Evolutionary conservation across 2,888 invertebrate genomes (phyloP).

Genomic region (Agrotis exclamationis): DNA sequence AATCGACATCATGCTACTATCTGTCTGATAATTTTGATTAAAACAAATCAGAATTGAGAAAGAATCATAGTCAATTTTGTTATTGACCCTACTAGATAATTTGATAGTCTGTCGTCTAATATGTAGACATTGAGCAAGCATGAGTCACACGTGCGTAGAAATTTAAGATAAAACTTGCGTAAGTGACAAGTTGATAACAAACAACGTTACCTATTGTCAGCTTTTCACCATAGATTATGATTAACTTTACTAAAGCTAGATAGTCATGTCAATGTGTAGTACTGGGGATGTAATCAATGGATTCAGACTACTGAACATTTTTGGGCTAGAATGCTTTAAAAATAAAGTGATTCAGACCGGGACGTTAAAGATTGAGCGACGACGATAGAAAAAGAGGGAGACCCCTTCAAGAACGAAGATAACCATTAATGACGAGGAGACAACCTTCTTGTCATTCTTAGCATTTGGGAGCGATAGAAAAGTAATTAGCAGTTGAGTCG

Average conservation of each 20-base stretch:
- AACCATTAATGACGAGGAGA: no score
- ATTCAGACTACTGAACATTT: no score
- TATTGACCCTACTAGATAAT: conserved; percentile 34
- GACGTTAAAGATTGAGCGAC: no score
- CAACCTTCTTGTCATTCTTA: neutral
- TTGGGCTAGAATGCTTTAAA: no score
- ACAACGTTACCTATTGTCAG: neutral
- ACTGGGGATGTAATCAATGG: no score
- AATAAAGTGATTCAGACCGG: no score
- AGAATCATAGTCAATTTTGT: conserved; percentile 20
- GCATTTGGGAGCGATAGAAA: neutral
- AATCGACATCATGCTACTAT: conserved; percentile 6
- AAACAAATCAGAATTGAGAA: conserved; percentile 22
- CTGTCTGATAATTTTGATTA: neutral
- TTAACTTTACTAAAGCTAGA: neutral
- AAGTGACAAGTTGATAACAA: conserved; percentile 6
- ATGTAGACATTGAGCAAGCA: conserved; percentile 31
- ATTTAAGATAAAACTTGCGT: conserved; percentile 37
- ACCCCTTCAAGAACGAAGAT: no score
- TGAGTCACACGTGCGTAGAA: conserved; percentile 22
- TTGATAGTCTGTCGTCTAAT: conserved; percentile 10
- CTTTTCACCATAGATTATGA: neutral
- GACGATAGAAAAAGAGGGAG: neutral
- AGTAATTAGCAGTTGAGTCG: neutral
- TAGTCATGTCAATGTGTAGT: no score